Percentiles rank a stretch among this genome's conserved stretches.
phyloP scores from a whole-genome alignment of 2,797 vertebrate genomes.

The Pempheris klunzingeri region DNA sequence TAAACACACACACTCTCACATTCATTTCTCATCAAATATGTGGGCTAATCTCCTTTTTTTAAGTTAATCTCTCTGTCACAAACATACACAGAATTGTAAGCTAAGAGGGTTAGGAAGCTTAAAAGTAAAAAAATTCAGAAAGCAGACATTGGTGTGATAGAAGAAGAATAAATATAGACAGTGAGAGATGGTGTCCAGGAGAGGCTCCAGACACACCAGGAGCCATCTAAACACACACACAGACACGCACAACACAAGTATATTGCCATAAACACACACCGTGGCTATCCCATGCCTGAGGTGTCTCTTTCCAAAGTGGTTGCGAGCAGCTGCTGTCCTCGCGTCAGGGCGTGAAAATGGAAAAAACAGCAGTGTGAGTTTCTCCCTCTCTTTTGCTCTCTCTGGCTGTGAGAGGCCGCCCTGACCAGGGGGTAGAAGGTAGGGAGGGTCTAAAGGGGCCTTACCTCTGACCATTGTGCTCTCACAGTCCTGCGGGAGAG shows the following conservation, averaged over 20 bases:
- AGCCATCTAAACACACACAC: slow-evolving; percentile 42
- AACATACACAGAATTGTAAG: slow-evolving; percentile 1
- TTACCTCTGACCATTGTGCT: slow-evolving; percentile 77
- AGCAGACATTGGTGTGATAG: neutral
- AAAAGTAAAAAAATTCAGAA: neutral
- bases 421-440: slow-evolving; percentile 75
- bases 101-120: slow-evolving; percentile 14
- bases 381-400: slow-evolving; percentile 51
- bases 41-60: slow-evolving; percentile 34
- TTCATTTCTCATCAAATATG: slow-evolving; percentile 39
- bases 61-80: slow-evolving; percentile 11
- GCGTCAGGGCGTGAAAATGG: slow-evolving; percentile 63
- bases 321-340: slow-evolving; percentile 80
- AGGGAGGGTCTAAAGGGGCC: slow-evolving; percentile 77
- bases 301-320: slow-evolving; percentile 71
- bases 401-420: slow-evolving; percentile 67
- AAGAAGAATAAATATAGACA: slow-evolving; percentile 35
- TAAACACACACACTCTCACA: slow-evolving; percentile 38
- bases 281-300: slow-evolving; percentile 29
- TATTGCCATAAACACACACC: slow-evolving; percentile 30
- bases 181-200: slow-evolving; percentile 7
- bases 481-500: slow-evolving; percentile 63
- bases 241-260: slow-evolving; percentile 4
- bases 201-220: slow-evolving; percentile 28
- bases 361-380: slow-evolving; percentile 48